phyloP scores from a whole-genome alignment of 1,140 invertebrate species.

The Leguminivora glycinivorella region DNA sequence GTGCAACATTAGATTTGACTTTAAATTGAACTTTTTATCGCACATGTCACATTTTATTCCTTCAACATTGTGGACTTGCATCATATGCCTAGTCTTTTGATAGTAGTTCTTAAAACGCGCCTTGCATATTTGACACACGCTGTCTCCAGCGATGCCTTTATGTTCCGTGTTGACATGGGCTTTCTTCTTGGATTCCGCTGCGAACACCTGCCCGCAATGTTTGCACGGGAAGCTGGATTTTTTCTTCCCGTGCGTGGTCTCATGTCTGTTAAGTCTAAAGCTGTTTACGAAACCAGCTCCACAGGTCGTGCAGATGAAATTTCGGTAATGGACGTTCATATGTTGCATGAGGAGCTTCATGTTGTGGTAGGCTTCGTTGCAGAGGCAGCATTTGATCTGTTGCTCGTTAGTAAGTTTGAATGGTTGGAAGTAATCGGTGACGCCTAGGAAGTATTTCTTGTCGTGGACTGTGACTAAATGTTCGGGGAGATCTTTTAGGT shows the following conservation, averaged over 20 bases:
- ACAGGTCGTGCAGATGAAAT: constrained; percentile 69
- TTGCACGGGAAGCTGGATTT: constrained; percentile 61
- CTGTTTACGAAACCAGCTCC: constrained; percentile 70
- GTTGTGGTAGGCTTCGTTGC: constrained; percentile 62
- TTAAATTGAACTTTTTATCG: constrained; percentile 67
- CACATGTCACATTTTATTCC: constrained; percentile 67
- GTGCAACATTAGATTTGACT: constrained; percentile 66
- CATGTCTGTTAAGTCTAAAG: constrained; percentile 63
- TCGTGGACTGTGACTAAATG: constrained; percentile 63
- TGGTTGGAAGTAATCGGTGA: constrained; percentile 68
- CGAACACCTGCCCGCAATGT: constrained; percentile 62
- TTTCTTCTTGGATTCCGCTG: constrained; percentile 67
- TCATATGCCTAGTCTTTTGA: constrained; percentile 72
- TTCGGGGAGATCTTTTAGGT: constrained; percentile 51
- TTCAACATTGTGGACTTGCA: constrained; percentile 65
- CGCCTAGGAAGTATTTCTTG: constrained; percentile 60
- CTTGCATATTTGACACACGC: constrained; percentile 70
- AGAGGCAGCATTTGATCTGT: constrained; percentile 65
- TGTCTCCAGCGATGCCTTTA: constrained; percentile 69
- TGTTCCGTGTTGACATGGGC: constrained; percentile 68
- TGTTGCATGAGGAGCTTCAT: constrained; percentile 72
- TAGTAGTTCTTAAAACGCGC: constrained; percentile 72
- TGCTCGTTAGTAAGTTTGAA: constrained; percentile 65
- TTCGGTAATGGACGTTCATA: constrained; percentile 69
- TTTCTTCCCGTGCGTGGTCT: constrained; percentile 65